Base-by-base conservation (phyloP, 2,113 vertebrate genomes). In the Microcebus murinus region DNA sequence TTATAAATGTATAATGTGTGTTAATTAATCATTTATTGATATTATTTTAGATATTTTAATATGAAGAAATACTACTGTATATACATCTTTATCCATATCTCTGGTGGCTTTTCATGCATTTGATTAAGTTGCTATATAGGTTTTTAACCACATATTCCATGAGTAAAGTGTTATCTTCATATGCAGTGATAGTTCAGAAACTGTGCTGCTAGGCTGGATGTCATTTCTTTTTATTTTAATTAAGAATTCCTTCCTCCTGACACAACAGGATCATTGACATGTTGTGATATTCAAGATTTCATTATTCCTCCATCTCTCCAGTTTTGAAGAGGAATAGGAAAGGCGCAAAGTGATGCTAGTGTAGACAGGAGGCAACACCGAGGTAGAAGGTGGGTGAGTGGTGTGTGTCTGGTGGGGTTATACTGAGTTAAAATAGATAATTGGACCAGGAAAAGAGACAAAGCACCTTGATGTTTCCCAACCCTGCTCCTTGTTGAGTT, bases 211-310 rank as follows among this genome's bases (percentile, higher is more conserved):
- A 3, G 68, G 50, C 55, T 63, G 9, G 14, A 55, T 57, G 10
- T 68, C 27, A 57, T 25, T 92, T 96, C 21, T 61, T 81, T 81
- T 52, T 67, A 42, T 85, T 94, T 88, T 86, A 77, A 91, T 73
- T 50, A 31, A 96, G n/a, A 86, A 63, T 36, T 0, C 11, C 21
- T 93, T 95, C 52, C 20, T 67, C 48, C 15, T 50, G 18, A 63
- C 4, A 55, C 2, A 77, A n/a, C 21, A 12, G 77, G 15, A 70
- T 93, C n/a, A 25, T 52, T 73, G 8, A 57, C 48, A 25, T 86
- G 21, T 12, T 27, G 1, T 45, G 71, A 20, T 10, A 68, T 36
- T 95, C 39, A 89, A 42, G 13, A 31, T 77, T 81, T 90, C 36
- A 50, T 80, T 87, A 29, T 77, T 65, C 23, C 20, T 79, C 6